Conservation (phyloP, 2,113 vertebrate genomes). For the Pogonocichla stellata region DNA sequence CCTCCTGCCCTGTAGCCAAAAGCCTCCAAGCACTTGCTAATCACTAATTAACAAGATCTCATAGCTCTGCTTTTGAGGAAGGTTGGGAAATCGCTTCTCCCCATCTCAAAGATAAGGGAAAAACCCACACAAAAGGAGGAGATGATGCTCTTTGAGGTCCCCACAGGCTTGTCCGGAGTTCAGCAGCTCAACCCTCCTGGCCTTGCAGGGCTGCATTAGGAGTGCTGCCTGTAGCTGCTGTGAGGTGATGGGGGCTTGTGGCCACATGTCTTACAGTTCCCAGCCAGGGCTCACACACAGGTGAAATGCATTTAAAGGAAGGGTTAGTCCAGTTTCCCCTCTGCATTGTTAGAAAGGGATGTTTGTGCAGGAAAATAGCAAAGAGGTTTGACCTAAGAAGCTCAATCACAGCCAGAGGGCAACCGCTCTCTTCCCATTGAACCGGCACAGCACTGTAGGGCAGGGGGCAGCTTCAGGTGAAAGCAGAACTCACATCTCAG, state of each 20-base stretch:
- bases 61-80: neutral
- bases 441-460: accelerated
- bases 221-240: neutral
- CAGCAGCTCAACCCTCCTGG: neutral
- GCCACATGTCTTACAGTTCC: accelerated
- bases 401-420: neutral
- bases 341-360: neutral
- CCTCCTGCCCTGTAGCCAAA: neutral
- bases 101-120: neutral
- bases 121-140: neutral
- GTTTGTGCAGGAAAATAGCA: neutral
- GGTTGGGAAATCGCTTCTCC: neutral
- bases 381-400: neutral
- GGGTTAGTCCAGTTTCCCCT: neutral
- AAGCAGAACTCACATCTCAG: neutral
- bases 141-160: neutral
- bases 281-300: neutral
- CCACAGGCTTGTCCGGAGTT: neutral
- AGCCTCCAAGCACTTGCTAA: neutral
- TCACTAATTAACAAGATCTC: neutral
- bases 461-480: neutral
- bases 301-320: neutral
- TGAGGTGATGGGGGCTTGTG: accelerated
- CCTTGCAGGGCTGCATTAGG: neutral
- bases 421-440: neutral